These are phyloP conservation scores for Arothron firmamentum DNA, from an alignment of 2,113 vertebrate genomes.

Conservation along the genomic window DNA sequence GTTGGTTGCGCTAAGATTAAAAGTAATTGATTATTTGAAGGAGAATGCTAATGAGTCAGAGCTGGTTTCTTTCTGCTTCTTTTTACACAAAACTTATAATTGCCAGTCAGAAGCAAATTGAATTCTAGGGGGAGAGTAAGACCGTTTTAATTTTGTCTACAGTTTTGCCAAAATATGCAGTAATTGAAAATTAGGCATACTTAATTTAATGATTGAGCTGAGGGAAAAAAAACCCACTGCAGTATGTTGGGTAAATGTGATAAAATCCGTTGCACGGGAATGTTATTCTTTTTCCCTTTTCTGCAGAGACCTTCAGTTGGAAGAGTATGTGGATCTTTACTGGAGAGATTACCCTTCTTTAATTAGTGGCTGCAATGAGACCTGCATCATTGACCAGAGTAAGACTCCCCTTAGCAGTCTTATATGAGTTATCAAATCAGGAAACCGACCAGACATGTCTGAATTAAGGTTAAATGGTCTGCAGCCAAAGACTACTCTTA, in stretches of 20 bases:
- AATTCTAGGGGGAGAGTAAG: constrained; percentile 33
- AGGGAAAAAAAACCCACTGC: too few species aligned
- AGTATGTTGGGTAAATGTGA: not conserved
- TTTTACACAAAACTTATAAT: too few species aligned
- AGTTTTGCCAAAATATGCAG: not conserved
- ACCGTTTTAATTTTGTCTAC: constrained; percentile 18
- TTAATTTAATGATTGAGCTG: too few species aligned
- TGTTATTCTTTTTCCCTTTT: constrained; percentile 36
- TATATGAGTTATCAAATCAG: constrained; percentile 26
- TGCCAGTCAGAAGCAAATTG: not conserved
- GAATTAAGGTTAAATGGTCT: not conserved
- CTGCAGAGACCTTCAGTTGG: constrained; percentile 87
- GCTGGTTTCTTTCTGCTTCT: constrained; percentile 17
- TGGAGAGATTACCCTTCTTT: constrained; percentile 91
- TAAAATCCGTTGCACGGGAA: not conserved
- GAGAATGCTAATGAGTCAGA: constrained; percentile 20
- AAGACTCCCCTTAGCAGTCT: constrained; percentile 44
- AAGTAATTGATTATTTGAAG: constrained; percentile 54
- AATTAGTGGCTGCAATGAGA: constrained; percentile 81
- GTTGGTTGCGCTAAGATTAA: constrained; percentile 29
- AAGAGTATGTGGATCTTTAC: constrained; percentile 90
- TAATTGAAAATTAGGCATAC: not conserved
- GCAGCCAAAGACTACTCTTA: not conserved
- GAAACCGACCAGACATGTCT: constrained; percentile 33
- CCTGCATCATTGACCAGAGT: constrained; percentile 86